These are phyloP conservation scores for Capra hircus DNA, from an alignment of 2,113 vertebrate species.

Conservation along the genomic window DNA sequence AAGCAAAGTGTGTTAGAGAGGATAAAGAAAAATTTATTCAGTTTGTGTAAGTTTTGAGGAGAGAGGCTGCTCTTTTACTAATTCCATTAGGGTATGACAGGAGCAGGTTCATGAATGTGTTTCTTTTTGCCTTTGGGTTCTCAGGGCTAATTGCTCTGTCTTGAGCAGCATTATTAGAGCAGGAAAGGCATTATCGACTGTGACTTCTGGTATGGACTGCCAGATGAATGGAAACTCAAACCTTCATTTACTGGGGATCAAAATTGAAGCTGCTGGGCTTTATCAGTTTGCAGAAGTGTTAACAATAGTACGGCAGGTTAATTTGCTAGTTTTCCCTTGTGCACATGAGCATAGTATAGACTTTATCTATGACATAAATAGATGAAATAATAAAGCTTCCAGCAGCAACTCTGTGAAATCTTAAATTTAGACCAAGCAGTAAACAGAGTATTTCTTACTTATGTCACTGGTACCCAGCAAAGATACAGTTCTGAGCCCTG, in stretches of 20 bases:
- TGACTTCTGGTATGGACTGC: background rate
- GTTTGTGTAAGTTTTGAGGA: background rate
- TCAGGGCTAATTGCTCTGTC: background rate
- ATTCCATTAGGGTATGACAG: background rate
- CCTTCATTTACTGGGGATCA: slow-evolving; percentile 6
- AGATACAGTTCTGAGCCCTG: background rate
- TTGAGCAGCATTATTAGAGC: background rate
- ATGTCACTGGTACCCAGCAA: background rate
- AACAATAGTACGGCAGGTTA: background rate
- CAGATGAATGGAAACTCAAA: background rate
- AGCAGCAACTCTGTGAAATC: slow-evolving; percentile 2
- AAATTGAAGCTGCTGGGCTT: background rate
- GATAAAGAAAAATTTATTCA: background rate
- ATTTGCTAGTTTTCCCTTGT: slow-evolving; percentile 8
- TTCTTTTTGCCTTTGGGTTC: background rate
- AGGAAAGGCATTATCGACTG: background rate
- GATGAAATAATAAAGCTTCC: background rate
- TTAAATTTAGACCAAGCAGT: slow-evolving; percentile 31
- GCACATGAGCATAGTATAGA: background rate
- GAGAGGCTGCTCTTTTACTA: background rate
- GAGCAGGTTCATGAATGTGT: background rate
- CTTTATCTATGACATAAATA: background rate
- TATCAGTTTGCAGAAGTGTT: background rate
- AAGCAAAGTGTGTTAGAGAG: background rate
- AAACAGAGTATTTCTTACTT: slow-evolving; percentile 23